Percentiles rank a stretch among this genome's conserved stretches.
These are phyloP conservation scores for Tetramorium parvispinum DNA, from an alignment of 1,140 invertebrate genomes.

Conservation along the genomic window DNA sequence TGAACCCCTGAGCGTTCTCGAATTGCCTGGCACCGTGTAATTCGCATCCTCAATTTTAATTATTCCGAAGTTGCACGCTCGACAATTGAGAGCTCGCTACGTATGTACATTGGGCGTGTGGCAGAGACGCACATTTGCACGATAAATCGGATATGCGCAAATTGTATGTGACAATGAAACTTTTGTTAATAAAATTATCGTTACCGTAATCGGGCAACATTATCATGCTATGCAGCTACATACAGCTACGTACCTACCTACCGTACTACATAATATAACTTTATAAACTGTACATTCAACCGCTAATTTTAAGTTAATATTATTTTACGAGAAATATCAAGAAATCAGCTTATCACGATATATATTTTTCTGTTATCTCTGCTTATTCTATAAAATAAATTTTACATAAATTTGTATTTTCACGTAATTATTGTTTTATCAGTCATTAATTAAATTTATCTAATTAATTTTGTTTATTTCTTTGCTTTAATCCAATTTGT, in stretches of 20 bases:
- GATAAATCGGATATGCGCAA: conserved; percentile 12
- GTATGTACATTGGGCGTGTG: conserved; percentile 3
- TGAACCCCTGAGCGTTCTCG: conserved; percentile 63
- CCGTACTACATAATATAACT: neutral
- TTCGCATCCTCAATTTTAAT: conserved; percentile 70
- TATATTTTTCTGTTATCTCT: neutral
- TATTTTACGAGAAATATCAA: neutral
- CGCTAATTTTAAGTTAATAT: neutral
- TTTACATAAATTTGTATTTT: neutral
- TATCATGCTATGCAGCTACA: no score
- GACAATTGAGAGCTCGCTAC: conserved; percentile 43
- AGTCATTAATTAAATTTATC: no score
- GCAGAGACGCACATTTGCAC: conserved; percentile 17
- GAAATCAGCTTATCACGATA: neutral
- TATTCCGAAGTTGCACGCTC: conserved; percentile 57
- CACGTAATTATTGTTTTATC: neutral
- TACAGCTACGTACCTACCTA: neutral
- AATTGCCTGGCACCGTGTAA: conserved; percentile 62
- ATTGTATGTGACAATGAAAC: neutral
- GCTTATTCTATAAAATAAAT: neutral
- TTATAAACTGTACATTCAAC: neutral
- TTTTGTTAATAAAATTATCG: conserved; percentile 2
- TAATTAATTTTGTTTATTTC: no score
- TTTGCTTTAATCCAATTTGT: no score
- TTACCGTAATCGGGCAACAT: neutral